These are phyloP conservation scores for Phrynocephalus forsythii DNA, from an alignment of 2,797 vertebrate genomes.

Conservation along the genomic window DNA sequence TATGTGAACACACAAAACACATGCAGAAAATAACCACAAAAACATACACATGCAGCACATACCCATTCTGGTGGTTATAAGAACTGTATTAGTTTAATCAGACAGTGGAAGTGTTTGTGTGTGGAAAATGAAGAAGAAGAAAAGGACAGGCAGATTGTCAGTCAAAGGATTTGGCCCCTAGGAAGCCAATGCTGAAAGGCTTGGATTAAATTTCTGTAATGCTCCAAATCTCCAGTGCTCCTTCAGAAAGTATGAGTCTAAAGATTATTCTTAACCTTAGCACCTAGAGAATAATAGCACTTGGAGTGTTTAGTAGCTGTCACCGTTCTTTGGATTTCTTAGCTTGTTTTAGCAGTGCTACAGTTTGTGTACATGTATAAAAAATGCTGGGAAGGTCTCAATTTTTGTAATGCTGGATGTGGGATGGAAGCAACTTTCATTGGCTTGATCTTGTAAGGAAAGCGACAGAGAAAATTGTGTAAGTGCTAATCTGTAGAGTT, in stretches of 20 bases:
- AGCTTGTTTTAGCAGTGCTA: not conserved
- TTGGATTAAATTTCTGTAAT: constrained; percentile 34
- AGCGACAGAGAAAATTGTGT: too few species aligned
- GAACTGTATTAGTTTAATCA: not conserved
- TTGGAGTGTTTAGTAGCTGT: not conserved
- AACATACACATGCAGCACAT: not conserved
- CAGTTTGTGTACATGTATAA: not conserved
- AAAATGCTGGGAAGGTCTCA: not conserved
- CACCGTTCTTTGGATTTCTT: constrained; percentile 9
- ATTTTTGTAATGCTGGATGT: constrained; percentile 8
- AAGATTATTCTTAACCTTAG: constrained; percentile 38
- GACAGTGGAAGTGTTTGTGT: not conserved
- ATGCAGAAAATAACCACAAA: not conserved
- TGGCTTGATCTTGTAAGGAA: not conserved
- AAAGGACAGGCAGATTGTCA: constrained; percentile 18
- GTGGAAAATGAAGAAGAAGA: not conserved
- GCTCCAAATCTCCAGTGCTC: not conserved
- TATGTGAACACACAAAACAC: too few species aligned
- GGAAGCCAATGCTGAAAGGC: not conserved
- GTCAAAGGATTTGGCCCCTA: constrained; percentile 25
- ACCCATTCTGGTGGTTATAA: not conserved
- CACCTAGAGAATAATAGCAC: not conserved
- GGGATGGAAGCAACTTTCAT: not conserved
- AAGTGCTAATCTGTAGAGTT: too few species aligned
- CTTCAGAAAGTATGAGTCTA: constrained; percentile 40